Percentiles rank a stretch among this genome's conserved stretches.
These are phyloP conservation scores for Chiloscyllium punctatum DNA, from an alignment of 2,797 vertebrate genomes.

Conservation along the genomic window DNA sequence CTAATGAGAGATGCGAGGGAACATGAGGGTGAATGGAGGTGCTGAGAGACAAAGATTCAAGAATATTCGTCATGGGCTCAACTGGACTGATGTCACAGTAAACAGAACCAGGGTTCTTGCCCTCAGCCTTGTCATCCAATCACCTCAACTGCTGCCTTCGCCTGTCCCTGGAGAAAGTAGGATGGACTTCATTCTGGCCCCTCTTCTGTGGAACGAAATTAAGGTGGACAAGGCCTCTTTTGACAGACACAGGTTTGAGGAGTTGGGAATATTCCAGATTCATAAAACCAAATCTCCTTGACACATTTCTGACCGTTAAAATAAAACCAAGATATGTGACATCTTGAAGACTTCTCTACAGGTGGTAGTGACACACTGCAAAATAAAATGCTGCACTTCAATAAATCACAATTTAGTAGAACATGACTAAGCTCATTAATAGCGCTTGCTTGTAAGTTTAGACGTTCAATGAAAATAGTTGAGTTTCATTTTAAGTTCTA, in stretches of 20 bases:
- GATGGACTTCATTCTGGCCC: not conserved
- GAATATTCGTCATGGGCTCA: not conserved
- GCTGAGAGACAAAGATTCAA: not conserved
- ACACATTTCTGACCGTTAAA: not conserved
- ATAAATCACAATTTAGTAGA: not conserved
- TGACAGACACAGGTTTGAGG: not conserved
- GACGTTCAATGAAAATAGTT: not conserved
- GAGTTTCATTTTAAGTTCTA: not conserved
- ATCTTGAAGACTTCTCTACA: not conserved
- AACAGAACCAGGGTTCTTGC: not conserved
- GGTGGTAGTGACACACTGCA: not conserved
- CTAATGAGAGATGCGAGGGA: not conserved
- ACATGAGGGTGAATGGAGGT: not conserved
- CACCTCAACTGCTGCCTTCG: not conserved
- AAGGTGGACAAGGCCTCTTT: not conserved
- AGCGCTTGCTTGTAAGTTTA: not conserved
- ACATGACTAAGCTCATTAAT: not conserved
- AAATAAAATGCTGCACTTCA: not conserved
- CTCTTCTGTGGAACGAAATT: not conserved
- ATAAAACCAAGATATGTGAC: not conserved
- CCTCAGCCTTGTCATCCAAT: not conserved
- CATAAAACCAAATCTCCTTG: not conserved
- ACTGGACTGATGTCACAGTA: not conserved
- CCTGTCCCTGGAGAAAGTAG: not conserved
- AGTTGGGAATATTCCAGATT: not conserved